A percentile compares a stretch with the other conserved stretches of the same genome.
phyloP scores from a whole-genome alignment of 2,888 invertebrate genomes.

The Xestia rhomboidea region DNA sequence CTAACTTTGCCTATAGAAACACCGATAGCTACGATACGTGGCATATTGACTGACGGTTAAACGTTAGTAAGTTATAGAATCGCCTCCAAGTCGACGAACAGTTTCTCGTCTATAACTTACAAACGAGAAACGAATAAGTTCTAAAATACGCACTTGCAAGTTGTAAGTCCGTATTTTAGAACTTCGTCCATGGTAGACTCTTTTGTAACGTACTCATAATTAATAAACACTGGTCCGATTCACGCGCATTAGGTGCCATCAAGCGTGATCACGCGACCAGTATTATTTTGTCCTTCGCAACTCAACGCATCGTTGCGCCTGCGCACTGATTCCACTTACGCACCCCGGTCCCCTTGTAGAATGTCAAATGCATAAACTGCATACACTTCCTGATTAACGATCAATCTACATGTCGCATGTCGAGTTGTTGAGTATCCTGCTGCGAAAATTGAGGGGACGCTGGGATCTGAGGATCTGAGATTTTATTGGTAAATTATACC shows the following conservation, averaged over 20 bases:
- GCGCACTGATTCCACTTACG: conserved; percentile 18
- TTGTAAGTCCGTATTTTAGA: too few species aligned
- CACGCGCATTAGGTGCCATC: background rate
- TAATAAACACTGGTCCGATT: background rate
- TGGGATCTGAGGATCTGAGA: background rate
- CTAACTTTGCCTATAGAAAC: too few species aligned
- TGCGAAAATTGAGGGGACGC: background rate
- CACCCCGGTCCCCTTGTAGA: conserved; percentile 37
- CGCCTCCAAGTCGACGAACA: too few species aligned
- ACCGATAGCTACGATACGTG: too few species aligned
- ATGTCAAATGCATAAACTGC: conserved; percentile 54
- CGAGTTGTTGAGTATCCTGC: background rate
- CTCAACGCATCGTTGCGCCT: conserved; percentile 28
- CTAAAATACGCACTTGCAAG: too few species aligned
- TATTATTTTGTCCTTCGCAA: conserved; percentile 11
- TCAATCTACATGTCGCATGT: conserved; percentile 1
- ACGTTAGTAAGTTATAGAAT: too few species aligned
- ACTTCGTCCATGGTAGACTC: too few species aligned
- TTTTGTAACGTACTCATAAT: too few species aligned
- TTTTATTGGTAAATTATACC: background rate
- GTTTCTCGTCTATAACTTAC: too few species aligned
- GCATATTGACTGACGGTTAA: too few species aligned
- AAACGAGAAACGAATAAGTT: too few species aligned
- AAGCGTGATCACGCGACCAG: background rate
- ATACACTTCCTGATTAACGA: conserved; percentile 49